Percentiles rank a stretch among this genome's conserved stretches.
Evolutionary conservation across 2,113 vertebrate genomes (phyloP).

Genomic region (Rhinoderma darwinii): DNA sequence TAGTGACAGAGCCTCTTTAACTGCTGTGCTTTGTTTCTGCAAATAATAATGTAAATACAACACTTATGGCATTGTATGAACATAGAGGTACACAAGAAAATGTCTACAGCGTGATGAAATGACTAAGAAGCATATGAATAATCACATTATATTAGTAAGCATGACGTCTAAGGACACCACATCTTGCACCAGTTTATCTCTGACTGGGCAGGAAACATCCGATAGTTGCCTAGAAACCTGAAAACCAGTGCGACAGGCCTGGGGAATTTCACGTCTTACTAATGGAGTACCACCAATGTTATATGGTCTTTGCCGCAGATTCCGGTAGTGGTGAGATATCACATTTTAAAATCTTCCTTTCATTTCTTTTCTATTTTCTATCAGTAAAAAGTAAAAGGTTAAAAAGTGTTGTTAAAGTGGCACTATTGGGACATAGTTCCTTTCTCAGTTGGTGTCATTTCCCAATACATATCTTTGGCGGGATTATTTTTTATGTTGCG

Average conservation of each 20-base stretch:
- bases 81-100: background rate
- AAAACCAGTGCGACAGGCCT: background rate
- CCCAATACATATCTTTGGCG: background rate
- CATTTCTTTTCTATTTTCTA: no score
- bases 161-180: slow-evolving; percentile 34
- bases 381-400: background rate
- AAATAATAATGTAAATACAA: background rate
- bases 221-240: slow-evolving; percentile 37
- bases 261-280: slow-evolving; percentile 18
- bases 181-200: slow-evolving; percentile 27
- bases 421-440: background rate
- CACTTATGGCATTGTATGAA: background rate
- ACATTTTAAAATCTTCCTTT: background rate
- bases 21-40: background rate
- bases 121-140: slow-evolving; percentile 18
- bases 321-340: background rate
- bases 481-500: background rate
- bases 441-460: background rate
- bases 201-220: slow-evolving; percentile 40
- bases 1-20: no score
- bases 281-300: background rate
- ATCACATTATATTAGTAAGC: slow-evolving; percentile 47
- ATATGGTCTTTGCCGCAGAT: background rate
- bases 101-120: background rate
- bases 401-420: background rate